Evolutionary conservation across 2,888 invertebrate species (phyloP).

Genomic region (Cephus pulcher): DNA sequence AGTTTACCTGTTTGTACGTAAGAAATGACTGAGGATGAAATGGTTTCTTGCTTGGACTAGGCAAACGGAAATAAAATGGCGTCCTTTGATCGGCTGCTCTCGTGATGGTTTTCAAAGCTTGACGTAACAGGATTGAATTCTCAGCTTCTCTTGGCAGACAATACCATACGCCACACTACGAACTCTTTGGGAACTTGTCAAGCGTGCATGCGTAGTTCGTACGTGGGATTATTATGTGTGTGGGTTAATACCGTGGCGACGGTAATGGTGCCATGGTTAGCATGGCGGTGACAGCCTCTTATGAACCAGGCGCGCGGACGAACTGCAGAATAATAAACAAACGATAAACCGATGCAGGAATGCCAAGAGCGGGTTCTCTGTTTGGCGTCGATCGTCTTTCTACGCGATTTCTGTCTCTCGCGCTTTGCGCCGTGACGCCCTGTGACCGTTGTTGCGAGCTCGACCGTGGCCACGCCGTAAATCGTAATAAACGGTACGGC

Average conservation of each 20-base stretch:
- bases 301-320: slow-evolving; percentile 2
- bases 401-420: not conserved
- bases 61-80: not conserved
- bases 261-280: slow-evolving; percentile 4
- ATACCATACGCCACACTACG: slow-evolving; percentile 22
- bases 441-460: not conserved
- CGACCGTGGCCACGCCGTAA: not conserved
- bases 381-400: not conserved
- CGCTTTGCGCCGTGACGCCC: not conserved
- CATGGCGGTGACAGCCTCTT: not conserved
- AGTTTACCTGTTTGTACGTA: not conserved
- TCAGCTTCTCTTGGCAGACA: not conserved
- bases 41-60: not conserved
- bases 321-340: slow-evolving; percentile 7
- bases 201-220: not conserved
- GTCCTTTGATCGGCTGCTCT: not conserved
- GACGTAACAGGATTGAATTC: not conserved
- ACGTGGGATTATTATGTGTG: not conserved
- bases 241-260: not conserved
- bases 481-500: not conserved
- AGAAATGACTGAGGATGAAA: not conserved
- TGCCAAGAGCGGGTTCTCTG: slow-evolving; percentile 1
- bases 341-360: slow-evolving; percentile 5
- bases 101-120: not conserved
- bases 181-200: slow-evolving; percentile 29